These are phyloP conservation scores for Ricordea florida DNA, from an alignment of 92 coral and sea anemone species.

Conservation along the genomic window DNA sequence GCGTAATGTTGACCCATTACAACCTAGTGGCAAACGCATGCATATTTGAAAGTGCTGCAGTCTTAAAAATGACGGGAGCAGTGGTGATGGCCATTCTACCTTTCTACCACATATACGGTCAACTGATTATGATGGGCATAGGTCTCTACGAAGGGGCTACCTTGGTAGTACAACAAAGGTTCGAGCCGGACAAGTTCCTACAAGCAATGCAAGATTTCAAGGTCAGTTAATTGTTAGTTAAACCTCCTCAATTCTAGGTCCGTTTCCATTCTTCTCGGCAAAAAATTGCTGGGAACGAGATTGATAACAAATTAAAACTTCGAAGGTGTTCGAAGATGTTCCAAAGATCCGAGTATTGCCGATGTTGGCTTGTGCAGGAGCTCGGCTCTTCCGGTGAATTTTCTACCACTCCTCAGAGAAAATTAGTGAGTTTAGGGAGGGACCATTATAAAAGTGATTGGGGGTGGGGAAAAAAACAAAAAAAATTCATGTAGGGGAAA, in stretches of 20 bases:
- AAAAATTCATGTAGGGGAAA: no score
- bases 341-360: no score
- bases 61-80: neutral
- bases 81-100: constrained; percentile 58
- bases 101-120: constrained; percentile 69
- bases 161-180: constrained; percentile 60
- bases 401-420: no score
- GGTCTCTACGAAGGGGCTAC: constrained; percentile 49
- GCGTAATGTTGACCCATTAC: constrained; percentile 89
- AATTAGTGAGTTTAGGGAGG: no score
- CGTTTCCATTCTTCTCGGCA: no score
- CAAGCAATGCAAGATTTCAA: constrained; percentile 54
- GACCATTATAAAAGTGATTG: no score
- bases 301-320: no score
- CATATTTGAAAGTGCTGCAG: neutral
- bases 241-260: neutral
- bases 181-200: constrained; percentile 63
- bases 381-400: no score
- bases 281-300: no score
- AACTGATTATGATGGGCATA: constrained; percentile 36
- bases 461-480: no score
- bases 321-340: no score
- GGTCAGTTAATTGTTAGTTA: constrained; percentile 52
- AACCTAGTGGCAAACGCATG: constrained; percentile 50
- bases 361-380: no score